Percentiles rank a stretch among this genome's conserved stretches.
Evolutionary conservation across 2,113 vertebrate genomes (phyloP).

Genomic region (Larimichthys polyactis): DNA sequence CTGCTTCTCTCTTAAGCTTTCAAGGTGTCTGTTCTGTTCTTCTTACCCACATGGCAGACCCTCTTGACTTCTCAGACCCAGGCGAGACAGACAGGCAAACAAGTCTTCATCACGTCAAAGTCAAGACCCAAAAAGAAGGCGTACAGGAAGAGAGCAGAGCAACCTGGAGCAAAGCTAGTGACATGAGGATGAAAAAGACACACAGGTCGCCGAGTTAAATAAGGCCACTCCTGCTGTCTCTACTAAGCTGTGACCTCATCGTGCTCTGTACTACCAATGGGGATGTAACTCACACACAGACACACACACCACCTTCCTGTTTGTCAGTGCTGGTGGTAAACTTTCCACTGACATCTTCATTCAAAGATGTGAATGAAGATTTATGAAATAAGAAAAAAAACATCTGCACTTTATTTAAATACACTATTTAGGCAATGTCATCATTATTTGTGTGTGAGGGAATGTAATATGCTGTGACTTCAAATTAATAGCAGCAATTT

Average conservation of each 20-base stretch:
- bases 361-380: slow-evolving; percentile 38
- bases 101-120: slow-evolving; percentile 48
- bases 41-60: slow-evolving; percentile 66
- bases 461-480: background rate
- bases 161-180: slow-evolving; percentile 49
- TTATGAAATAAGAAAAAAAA: background rate
- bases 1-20: slow-evolving; percentile 30
- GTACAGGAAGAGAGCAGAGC: slow-evolving; percentile 38
- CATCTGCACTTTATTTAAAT: background rate
- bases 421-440: background rate
- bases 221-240: slow-evolving; percentile 64
- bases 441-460: background rate
- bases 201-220: slow-evolving; percentile 46
- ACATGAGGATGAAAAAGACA: slow-evolving; percentile 59
- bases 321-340: slow-evolving; percentile 87
- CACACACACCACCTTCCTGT: slow-evolving; percentile 88
- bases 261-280: slow-evolving; percentile 63
- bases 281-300: slow-evolving; percentile 57
- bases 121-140: slow-evolving; percentile 23
- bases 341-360: slow-evolving; percentile 90
- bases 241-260: slow-evolving; percentile 70
- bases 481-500: background rate
- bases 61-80: slow-evolving; percentile 49
- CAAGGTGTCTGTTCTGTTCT: slow-evolving; percentile 12
- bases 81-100: slow-evolving; percentile 14